Percentiles rank a stretch among this genome's conserved stretches.
phyloP scores from a whole-genome alignment of 1,140 invertebrate genomes.

The Notospermus geniculatus region DNA sequence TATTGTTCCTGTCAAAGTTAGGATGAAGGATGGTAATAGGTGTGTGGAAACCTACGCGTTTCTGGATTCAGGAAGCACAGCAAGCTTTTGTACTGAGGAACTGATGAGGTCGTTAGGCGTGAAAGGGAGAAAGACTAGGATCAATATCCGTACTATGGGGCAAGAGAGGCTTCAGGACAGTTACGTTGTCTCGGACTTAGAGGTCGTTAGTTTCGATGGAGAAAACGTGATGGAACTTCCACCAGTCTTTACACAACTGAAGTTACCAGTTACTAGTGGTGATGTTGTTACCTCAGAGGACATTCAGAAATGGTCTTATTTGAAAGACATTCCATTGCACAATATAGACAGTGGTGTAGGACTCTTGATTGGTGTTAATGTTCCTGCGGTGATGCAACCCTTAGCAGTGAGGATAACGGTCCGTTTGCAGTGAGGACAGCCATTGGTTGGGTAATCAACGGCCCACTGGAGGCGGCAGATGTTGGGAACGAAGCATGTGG shows the following conservation, averaged over 20 bases:
- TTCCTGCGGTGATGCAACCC: neutral
- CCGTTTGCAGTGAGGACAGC: neutral
- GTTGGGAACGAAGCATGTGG: neutral
- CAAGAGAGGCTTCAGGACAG: neutral
- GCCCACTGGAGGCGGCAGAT: neutral
- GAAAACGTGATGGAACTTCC: neutral
- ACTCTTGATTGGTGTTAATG: neutral
- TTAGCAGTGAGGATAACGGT: neutral
- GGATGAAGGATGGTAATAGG: neutral
- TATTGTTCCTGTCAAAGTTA: neutral
- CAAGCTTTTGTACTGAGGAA: neutral
- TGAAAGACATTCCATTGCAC: neutral
- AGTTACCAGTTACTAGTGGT: neutral
- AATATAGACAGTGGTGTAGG: neutral
- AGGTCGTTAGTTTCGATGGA: neutral
- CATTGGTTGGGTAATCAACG: neutral
- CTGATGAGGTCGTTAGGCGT: neutral
- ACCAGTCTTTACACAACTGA: neutral
- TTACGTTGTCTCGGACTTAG: neutral
- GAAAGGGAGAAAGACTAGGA: neutral
- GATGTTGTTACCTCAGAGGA: neutral
- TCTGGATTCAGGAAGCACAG: neutral
- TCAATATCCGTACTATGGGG: neutral
- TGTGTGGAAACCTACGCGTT: neutral
- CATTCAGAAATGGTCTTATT: slow-evolving; percentile 5